phyloP scores from a whole-genome alignment of 2,888 invertebrate species.

The Trissonchulus sp. region DNA sequence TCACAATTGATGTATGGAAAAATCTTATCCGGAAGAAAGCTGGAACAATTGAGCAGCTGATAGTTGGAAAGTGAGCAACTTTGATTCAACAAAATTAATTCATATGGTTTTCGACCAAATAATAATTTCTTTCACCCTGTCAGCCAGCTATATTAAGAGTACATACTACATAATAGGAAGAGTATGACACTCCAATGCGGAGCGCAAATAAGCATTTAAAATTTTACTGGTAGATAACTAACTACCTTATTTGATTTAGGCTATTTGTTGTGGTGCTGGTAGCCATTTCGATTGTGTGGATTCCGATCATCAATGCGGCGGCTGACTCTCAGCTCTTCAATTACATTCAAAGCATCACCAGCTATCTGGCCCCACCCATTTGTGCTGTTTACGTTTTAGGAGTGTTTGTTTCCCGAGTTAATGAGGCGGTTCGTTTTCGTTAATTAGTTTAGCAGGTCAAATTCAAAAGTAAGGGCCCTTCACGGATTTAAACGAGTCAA shows the following conservation, averaged over 20 bases:
- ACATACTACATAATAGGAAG: too few species aligned
- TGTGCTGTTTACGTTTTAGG: slow-evolving; percentile 59
- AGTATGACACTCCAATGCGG: too few species aligned
- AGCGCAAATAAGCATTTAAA: too few species aligned
- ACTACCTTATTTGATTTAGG: slow-evolving; percentile 42
- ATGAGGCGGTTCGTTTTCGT: slow-evolving; percentile 56
- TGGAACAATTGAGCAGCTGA: slow-evolving; percentile 53
- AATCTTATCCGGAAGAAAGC: slow-evolving; percentile 53
- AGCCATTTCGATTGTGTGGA: slow-evolving; percentile 53
- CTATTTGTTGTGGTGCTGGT: slow-evolving; percentile 54
- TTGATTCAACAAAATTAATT: neutral
- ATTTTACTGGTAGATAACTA: too few species aligned
- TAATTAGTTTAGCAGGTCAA: neutral
- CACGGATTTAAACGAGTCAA: too few species aligned
- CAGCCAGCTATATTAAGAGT: too few species aligned
- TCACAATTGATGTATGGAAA: slow-evolving; percentile 59
- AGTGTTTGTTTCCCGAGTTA: slow-evolving; percentile 56
- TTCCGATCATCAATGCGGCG: slow-evolving; percentile 55
- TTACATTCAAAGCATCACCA: slow-evolving; percentile 60
- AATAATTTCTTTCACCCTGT: too few species aligned
- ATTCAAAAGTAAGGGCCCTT: too few species aligned
- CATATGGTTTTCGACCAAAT: too few species aligned
- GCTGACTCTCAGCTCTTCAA: slow-evolving; percentile 58
- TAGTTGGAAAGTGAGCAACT: slow-evolving; percentile 56
- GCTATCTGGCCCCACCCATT: slow-evolving; percentile 59